A percentile compares a stretch with the other conserved stretches of the same genome.
Conservation (phyloP, 2,113 vertebrate genomes). For the Alligator mississippiensis region DNA sequence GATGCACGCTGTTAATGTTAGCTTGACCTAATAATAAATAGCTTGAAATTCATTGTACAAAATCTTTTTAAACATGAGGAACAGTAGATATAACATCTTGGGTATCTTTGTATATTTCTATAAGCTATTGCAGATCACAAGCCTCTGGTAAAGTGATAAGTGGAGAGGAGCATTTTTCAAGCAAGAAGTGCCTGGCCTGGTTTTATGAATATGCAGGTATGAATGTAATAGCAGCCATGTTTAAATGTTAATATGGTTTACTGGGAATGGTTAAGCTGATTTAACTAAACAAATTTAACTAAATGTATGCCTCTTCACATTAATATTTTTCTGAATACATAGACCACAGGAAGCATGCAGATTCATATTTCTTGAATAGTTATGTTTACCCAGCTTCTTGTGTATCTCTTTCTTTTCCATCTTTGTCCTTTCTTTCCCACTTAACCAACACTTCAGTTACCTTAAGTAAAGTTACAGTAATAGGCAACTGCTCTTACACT, state of each 20-base stretch:
- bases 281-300: neutral
- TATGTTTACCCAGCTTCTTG: neutral
- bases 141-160: constrained; percentile 85
- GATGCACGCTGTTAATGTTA: neutral
- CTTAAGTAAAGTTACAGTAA: too few relatives aligned
- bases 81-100: constrained; percentile 41
- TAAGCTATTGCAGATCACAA: constrained; percentile 91
- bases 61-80: neutral
- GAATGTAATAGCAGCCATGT: constrained; percentile 38
- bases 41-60: neutral
- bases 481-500: neutral
- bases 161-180: constrained; percentile 91
- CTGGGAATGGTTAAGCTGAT: neutral
- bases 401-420: neutral
- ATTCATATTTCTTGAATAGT: neutral
- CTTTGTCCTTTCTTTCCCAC: neutral
- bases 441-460: neutral
- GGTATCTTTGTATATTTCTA: constrained; percentile 62
- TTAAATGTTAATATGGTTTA: constrained; percentile 9
- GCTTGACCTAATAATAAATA: neutral
- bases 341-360: neutral
- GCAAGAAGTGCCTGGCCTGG: constrained; percentile 97
- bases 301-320: neutral
- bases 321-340: neutral
- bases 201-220: constrained; percentile 95